Evolutionary conservation across 2,797 vertebrate species (phyloP), one percentile per base, ranked within the genome.

Genomic region (Natrix natrix): DNA sequence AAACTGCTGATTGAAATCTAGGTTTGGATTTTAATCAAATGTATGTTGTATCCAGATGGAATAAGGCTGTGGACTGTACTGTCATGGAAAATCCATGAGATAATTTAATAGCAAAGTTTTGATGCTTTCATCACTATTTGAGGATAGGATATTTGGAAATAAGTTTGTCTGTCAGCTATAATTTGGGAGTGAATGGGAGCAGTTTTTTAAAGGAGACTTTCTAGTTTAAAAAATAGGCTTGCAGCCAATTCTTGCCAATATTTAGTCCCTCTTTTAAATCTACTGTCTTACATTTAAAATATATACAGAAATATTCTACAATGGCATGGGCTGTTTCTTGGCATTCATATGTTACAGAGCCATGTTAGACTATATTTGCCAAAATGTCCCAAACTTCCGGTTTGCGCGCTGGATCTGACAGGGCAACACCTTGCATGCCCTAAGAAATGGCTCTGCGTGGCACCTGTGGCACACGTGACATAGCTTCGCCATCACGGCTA

Each of bases 1-100:
- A 92, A 90, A 87, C 8, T 48, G 90, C 37, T 83, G 74, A 83
- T 92, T 91, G n/a, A 43, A 37, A 10, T 43, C 93, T 63, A 52
- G 20, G 22, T 32, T 26, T 48, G 6, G 26, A 59, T 88, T 93
- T 69, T 90, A 93, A 93, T 69, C 86, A 32, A 4, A 57, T 48
- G 26, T 52, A 91, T 54, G 59, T 17, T 48, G 20, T 54, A 78
- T 43, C 28, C 54, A 93, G 69, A 90, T 56, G 10, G n/a, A 78
- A 4, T 14, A 93, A 61, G 37, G 8, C 22, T 86, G 59, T 43
- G 86, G 48, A 61, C 22, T 57, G 17, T 12, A 8, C 60, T 69
- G 57, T 28, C 78, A 54, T 11, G 5, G 37, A 10, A 59, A n/a
- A n/a, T 66, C 63, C 32, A 69, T 69, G 37, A 66, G 66, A 66